Evolutionary conservation across 2,888 invertebrate species (phyloP), one percentile per base, ranked within the genome.

Genomic region (Willowsia nigromaculata): DNA sequence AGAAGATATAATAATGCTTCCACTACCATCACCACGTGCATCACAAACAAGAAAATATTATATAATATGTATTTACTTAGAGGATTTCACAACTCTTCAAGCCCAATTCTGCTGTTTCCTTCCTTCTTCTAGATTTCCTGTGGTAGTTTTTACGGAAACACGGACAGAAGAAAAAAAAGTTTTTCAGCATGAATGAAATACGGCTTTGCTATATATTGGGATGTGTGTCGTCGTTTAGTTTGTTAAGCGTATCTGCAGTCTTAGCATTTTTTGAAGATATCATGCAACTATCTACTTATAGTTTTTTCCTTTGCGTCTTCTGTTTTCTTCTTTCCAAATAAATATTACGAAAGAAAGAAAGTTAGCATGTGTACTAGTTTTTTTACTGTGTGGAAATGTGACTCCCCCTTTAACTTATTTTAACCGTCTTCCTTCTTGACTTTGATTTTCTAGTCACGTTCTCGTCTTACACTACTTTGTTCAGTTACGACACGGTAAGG

Each of bases 361-460:
- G 33, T 68, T 68, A 68, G 68, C 33, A 68, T 37, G 33, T 68
- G 68, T 33, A 37, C 68, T 37, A 68, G 68, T 68, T 68, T 68
- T 65, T 68, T 68, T 74, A 43, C 27, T 74, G 47, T 7, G 47
- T 27, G 47, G 47, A 74, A 74, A 71, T 76, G 76, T 76, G 76
- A 40, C 74, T 84, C 53, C 50, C 40, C 22, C 53, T 53, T 53
- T 56, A 37, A 62, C 84, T 68, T 84, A 84, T 71, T 85, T 85
- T 76, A 85, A 59, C 76, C 56, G 74, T 43, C 74, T 74, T 84
- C 30, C 43, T 33, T 76, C 76, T 76, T 76, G 40, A 85, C 59
- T 85, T 85, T 74, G 27, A 76, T 62, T 87, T 90, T 90, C 90
- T n/a, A 43, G 86, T 90, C 90, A 90, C 90, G 90, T 90, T 37